A percentile compares a stretch with the other conserved stretches of the same genome.
phyloP scores from a whole-genome alignment of 2,888 invertebrate genomes.

The Kryphioiulus occultus region DNA sequence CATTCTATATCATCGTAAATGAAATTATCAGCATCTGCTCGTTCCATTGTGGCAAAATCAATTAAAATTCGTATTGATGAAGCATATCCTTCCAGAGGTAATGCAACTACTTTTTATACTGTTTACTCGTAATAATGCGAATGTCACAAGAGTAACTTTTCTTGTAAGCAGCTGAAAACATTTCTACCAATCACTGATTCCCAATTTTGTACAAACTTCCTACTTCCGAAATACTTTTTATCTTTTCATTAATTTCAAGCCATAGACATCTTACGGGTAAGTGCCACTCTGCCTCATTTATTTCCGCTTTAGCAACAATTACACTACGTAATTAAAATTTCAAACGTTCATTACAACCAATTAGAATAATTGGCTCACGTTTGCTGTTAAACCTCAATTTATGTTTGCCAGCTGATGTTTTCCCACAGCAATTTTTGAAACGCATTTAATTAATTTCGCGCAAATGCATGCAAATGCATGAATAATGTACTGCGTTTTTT shows the following conservation, averaged over 20 bases:
- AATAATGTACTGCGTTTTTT: not conserved
- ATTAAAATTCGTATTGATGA: no score
- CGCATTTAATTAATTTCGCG: slow-evolving; percentile 8
- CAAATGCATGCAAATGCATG: slow-evolving; percentile 10
- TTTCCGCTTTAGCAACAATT: slow-evolving; percentile 13
- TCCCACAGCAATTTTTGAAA: slow-evolving; percentile 34
- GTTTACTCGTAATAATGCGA: no score
- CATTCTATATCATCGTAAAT: no score
- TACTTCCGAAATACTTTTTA: not conserved
- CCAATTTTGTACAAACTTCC: not conserved
- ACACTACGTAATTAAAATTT: not conserved
- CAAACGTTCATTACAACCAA: not conserved
- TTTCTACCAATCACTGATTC: not conserved
- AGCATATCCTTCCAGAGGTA: no score
- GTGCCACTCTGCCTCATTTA: not conserved
- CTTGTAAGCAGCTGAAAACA: no score
- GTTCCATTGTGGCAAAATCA: no score
- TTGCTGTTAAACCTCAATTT: slow-evolving; percentile 36
- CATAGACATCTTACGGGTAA: not conserved
- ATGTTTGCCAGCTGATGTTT: slow-evolving; percentile 17
- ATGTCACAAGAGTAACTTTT: no score
- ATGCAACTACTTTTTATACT: no score
- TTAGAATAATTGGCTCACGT: slow-evolving; percentile 9
- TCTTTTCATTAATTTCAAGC: not conserved
- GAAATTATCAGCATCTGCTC: no score